A percentile compares a stretch with the other conserved stretches of the same genome.
Evolutionary conservation across 2,888 invertebrate genomes (phyloP).

Genomic region (Mycalesis mineus): DNA sequence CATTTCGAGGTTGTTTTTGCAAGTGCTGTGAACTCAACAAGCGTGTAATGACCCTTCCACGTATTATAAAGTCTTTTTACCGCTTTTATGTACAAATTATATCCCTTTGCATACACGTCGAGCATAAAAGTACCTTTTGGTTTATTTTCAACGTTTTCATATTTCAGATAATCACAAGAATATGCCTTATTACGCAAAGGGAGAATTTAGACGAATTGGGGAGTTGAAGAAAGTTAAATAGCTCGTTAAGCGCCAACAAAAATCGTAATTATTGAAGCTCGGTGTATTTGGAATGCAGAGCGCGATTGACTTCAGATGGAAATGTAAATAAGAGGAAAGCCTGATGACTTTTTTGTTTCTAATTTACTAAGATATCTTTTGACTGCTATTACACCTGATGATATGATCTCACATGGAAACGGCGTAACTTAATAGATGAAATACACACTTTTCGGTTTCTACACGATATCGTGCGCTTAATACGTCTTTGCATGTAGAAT

Average conservation of each 20-base stretch:
- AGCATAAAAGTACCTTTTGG: conserved; percentile 60
- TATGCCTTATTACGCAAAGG: conserved; percentile 31
- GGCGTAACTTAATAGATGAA: too few species aligned
- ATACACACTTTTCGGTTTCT: too few species aligned
- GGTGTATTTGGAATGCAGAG: conserved; percentile 33
- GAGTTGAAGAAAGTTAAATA: conserved; percentile 34
- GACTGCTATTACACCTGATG: too few species aligned
- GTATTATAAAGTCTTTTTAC: conserved; percentile 66
- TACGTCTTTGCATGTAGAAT: too few species aligned
- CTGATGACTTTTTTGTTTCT: conserved; percentile 27
- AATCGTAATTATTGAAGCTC: conserved; percentile 30
- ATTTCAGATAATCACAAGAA: conserved; percentile 34
- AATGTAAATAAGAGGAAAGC: conserved; percentile 34
- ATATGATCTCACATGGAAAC: too few species aligned
- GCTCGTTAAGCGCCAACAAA: conserved; percentile 35
- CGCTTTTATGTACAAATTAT: conserved; percentile 59
- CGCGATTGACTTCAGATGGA: conserved; percentile 23
- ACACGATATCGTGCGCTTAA: too few species aligned
- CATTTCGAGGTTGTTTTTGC: conserved; percentile 56
- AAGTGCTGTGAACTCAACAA: conserved; percentile 64
- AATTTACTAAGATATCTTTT: too few species aligned
- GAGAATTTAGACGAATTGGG: conserved; percentile 27
- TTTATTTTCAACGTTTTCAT: conserved; percentile 42
- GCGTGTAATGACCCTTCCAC: conserved; percentile 66
- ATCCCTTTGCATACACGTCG: conserved; percentile 57